These are phyloP conservation scores for Scytalopus superciliaris DNA, from an alignment of 2,113 vertebrate genomes.

Conservation along the genomic window DNA sequence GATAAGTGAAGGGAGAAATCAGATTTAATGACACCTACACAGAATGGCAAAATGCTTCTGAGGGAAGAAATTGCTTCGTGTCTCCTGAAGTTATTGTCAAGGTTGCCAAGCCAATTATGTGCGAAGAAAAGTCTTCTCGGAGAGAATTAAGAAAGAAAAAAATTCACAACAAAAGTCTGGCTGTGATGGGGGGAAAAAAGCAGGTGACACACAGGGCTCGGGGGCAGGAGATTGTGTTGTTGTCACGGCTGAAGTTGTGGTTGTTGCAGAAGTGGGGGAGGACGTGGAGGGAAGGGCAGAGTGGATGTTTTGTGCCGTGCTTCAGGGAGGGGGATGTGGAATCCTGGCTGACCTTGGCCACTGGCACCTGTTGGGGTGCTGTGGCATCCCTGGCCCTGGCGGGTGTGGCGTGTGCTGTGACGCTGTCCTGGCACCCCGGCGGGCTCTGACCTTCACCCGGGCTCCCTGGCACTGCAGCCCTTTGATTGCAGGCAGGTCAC, in stretches of 20 bases:
- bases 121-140: not conserved
- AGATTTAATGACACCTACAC: constrained; percentile 22
- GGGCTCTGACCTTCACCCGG: not conserved
- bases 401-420: not conserved
- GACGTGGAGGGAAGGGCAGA: not conserved
- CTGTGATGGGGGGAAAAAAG: not conserved
- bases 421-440: not conserved
- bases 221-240: not conserved
- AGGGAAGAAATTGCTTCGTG: not conserved
- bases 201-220: not conserved
- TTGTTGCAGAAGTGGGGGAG: not conserved
- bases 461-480: not conserved
- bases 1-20: not conserved
- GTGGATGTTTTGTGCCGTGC: too few species aligned
- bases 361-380: not conserved
- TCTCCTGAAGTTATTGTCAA: not conserved
- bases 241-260: not conserved
- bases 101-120: constrained; percentile 18
- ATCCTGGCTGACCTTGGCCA: not conserved
- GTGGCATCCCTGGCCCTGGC: not conserved
- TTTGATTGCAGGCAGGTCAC: not conserved
- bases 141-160: not conserved
- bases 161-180: not conserved
- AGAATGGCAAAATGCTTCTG: constrained; percentile 5
- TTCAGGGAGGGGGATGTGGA: too few species aligned